These are phyloP conservation scores for Metridium senile DNA, from an alignment of 92 coral and sea anemone species.

Conservation along the genomic window DNA sequence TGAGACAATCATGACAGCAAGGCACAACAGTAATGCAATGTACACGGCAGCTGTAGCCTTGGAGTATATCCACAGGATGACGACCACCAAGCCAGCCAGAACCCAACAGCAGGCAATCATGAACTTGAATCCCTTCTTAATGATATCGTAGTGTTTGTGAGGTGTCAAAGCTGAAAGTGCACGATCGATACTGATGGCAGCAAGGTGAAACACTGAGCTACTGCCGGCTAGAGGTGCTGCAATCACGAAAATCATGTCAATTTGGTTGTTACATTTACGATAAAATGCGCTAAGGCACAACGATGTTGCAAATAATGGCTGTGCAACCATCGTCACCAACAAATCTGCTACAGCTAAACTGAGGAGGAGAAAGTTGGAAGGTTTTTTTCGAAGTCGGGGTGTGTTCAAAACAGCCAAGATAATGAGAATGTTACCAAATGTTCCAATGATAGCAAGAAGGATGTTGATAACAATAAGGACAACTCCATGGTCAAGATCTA, in stretches of 20 bases:
- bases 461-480: not conserved
- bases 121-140: not conserved
- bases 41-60: not conserved
- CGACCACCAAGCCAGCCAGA: not conserved
- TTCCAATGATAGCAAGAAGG: not conserved
- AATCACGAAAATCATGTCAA: not conserved
- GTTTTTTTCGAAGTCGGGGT: constrained; percentile 1
- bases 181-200: constrained; percentile 10
- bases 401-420: constrained; percentile 9
- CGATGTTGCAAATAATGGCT: not conserved
- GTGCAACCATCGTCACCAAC: constrained; percentile 3
- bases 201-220: constrained; percentile 1
- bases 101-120: not conserved
- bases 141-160: constrained; percentile 1
- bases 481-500: not conserved
- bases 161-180: not conserved
- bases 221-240: not conserved
- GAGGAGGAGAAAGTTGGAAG: constrained; percentile 8
- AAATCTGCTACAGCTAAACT: constrained; percentile 15
- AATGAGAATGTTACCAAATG: constrained; percentile 5
- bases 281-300: not conserved
- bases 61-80: not conserved
- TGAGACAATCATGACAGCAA: not conserved
- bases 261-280: not conserved
- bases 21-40: not conserved